Percentiles rank a stretch among this genome's conserved stretches.
Conservation (phyloP, 2,888 invertebrate species). For the Drosophila suboccidentalis region DNA sequence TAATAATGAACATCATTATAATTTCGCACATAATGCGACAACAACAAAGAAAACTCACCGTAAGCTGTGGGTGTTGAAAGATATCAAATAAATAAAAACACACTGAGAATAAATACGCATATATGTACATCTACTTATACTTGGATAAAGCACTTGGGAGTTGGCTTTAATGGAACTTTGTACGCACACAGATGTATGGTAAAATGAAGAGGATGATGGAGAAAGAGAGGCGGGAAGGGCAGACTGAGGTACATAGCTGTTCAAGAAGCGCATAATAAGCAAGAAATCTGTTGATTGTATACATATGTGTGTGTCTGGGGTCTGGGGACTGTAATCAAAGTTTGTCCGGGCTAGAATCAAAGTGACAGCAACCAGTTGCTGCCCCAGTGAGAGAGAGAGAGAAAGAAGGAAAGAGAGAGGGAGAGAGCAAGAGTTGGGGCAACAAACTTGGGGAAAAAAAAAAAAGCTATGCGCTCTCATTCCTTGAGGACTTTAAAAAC, state of each 20-base stretch:
- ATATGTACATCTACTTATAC: conserved; percentile 27
- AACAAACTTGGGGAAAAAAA: conserved; percentile 34
- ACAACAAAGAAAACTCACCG: conserved; percentile 11
- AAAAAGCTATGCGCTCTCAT: conserved; percentile 9
- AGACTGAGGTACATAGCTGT: conserved; percentile 3
- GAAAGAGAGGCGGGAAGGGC: neutral
- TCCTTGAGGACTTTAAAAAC: conserved; percentile 23
- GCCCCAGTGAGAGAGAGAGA: neutral
- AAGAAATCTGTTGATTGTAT: conserved; percentile 71
- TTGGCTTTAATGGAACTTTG: conserved; percentile 63
- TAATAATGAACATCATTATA: conserved; percentile 73
- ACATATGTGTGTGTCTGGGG: conserved; percentile 19
- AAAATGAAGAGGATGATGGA: neutral
- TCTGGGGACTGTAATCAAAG: conserved; percentile 59
- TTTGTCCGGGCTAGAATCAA: conserved; percentile 44
- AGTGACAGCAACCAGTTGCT: conserved; percentile 60
- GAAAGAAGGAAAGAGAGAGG: neutral
- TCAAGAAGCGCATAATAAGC: conserved; percentile 69
- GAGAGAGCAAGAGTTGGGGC: neutral
- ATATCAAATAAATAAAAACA: conserved; percentile 33
- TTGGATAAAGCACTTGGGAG: conserved; percentile 66
- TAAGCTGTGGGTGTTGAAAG: conserved; percentile 36
- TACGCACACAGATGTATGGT: conserved; percentile 46
- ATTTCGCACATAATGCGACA: conserved; percentile 63
- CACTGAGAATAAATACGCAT: conserved; percentile 28